Base-by-base conservation (phyloP, 2,888 invertebrate genomes). In the Sipunculus nudus region DNA sequence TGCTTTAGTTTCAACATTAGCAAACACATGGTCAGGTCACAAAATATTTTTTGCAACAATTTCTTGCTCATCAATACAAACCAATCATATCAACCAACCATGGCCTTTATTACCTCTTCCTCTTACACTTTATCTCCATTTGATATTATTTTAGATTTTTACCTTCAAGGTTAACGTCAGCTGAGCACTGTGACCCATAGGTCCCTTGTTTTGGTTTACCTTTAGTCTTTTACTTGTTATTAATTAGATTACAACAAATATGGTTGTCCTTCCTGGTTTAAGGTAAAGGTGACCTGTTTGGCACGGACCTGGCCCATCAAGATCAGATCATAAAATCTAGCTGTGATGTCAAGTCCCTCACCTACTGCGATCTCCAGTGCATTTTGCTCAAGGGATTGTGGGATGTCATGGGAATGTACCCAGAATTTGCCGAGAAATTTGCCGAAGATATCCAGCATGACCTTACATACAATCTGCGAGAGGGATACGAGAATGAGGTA, bases 221-320 rank as follows among this genome's bases (percentile, higher is more conserved):
- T 21, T 45, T 19, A 19, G 10, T 45, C 13, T 16, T 45, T 16
- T 45, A 16, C 21, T 45, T 16, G 19, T 16, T 16, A 45, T 45
- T 10, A 16, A 45, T 45, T 45, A 45, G 10, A 13, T 45, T 16
- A 45, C 19, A 16, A 16, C 10, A 16, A 45, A 45, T 10, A 13
- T n/a, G n/a, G n/a, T n/a, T n/a, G n/a, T n/a, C n/a, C n/a, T n/a
- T n/a, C 25, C 43, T 13, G 56, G 16, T 78, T 80, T 47, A 81
- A 96, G 96, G 96, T 19, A 96, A 96, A 86, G 96, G 96, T 39
- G 96, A 96, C 86, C 86, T 96, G 71, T 94, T 96, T 53, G 96
- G 96, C 5, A 76, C 80, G 19, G 87, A 87, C 38, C 80, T 84
- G 5, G 75, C 80, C 29, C 75, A 78, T 19, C 78, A 83, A 1